Evolutionary conservation across 2,888 invertebrate genomes (phyloP).

Genomic region (Luperina testacea): DNA sequence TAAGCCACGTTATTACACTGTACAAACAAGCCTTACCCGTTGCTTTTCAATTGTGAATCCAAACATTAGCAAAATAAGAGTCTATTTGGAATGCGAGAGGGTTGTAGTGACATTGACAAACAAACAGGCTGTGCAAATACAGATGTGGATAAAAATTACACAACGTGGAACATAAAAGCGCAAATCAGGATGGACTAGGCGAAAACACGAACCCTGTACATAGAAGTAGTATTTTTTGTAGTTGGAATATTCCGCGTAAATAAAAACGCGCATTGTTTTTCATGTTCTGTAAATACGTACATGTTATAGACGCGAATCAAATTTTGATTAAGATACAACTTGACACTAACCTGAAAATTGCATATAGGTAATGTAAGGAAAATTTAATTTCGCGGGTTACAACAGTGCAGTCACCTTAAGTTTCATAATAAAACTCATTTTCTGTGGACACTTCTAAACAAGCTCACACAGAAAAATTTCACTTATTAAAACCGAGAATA

Average conservation of each 20-base stretch:
- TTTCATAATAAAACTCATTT: conserved; percentile 27
- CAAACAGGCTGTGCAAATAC: conserved; percentile 72
- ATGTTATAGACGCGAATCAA: no score
- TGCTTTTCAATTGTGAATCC: conserved; percentile 29
- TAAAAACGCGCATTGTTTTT: no score
- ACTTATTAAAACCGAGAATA: conserved; percentile 37
- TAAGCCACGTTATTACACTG: conserved; percentile 30
- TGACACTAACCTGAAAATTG: no score
- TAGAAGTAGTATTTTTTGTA: conserved; percentile 5
- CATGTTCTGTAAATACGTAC: no score
- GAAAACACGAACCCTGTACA: conserved; percentile 14
- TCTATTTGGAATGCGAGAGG: conserved; percentile 39
- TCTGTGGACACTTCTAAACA: conserved; percentile 23
- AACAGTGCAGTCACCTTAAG: no score
- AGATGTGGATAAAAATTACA: conserved; percentile 66
- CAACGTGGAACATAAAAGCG: conserved; percentile 57
- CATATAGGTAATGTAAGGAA: no score
- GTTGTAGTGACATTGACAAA: conserved; percentile 61
- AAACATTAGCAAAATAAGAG: conserved; percentile 8
- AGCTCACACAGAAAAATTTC: conserved; percentile 19
- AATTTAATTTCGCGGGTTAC: no score
- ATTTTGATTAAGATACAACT: no score
- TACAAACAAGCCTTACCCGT: neutral
- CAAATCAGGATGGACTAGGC: conserved; percentile 17
- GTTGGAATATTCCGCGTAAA: neutral